Conservation (phyloP, 2,797 vertebrate genomes). For the Enteromius fasciolatus region DNA sequence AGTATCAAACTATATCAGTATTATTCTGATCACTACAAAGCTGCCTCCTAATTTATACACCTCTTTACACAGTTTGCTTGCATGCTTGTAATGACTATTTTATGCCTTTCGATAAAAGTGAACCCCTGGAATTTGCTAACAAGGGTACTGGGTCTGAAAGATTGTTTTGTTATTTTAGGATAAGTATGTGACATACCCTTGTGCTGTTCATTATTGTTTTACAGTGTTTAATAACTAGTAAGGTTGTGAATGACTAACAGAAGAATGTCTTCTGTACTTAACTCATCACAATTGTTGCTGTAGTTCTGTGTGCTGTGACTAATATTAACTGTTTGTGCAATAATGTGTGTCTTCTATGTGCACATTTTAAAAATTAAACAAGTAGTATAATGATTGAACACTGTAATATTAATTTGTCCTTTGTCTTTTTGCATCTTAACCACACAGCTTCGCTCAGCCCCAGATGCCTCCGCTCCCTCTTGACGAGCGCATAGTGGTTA, state of each 20-base stretch:
- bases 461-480: conserved; percentile 84
- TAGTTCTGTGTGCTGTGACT: conserved; percentile 37
- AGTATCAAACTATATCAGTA: background rate
- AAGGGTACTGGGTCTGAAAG: conserved; percentile 48
- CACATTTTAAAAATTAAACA: conserved; percentile 5
- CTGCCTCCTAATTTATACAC: background rate
- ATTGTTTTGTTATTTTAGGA: conserved; percentile 27
- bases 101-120: conserved; percentile 42
- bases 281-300: conserved; percentile 57
- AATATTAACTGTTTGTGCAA: conserved; percentile 48
- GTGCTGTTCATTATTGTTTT: conserved; percentile 57
- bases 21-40: background rate
- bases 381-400: background rate
- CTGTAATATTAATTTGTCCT: conserved; percentile 45
- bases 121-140: conserved; percentile 54
- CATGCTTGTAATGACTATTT: background rate
- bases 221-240: conserved; percentile 56
- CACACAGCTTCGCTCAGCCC: conserved; percentile 74
- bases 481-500: conserved; percentile 83
- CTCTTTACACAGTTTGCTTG: conserved; percentile 6
- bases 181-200: conserved; percentile 46
- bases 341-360: conserved; percentile 15
- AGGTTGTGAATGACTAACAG: conserved; percentile 63
- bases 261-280: conserved; percentile 58
- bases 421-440: conserved; percentile 50